phyloP scores from a whole-genome alignment of 1,140 invertebrate species.

The Atta cephalotes region DNA sequence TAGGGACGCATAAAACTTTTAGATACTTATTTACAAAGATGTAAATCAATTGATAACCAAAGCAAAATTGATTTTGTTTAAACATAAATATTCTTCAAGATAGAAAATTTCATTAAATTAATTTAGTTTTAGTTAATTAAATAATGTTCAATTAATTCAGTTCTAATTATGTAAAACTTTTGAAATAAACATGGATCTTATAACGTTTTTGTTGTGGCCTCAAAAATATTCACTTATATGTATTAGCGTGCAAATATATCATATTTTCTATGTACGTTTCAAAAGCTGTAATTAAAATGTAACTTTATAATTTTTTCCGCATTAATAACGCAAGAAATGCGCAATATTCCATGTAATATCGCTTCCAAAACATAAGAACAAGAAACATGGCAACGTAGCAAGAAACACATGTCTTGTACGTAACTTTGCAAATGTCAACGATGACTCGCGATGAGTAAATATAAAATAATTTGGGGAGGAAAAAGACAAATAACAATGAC shows the following conservation, averaged over 20 bases:
- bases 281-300: slow-evolving; percentile 3
- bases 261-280: not conserved
- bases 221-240: not conserved
- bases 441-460: slow-evolving; percentile 34
- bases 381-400: slow-evolving; percentile 22
- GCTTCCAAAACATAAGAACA: not conserved
- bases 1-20: not conserved
- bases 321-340: not conserved
- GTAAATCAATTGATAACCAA: not conserved
- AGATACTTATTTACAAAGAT: not conserved
- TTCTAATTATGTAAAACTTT: not conserved
- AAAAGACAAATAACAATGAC: not conserved
- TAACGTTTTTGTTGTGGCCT: not conserved
- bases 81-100: not conserved
- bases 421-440: slow-evolving; percentile 17
- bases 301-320: not conserved
- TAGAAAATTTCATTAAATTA: slow-evolving; percentile 1
- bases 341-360: not conserved
- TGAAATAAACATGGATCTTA: not conserved
- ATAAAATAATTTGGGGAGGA: slow-evolving; percentile 28
- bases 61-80: not conserved
- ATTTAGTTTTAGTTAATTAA: not conserved
- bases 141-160: not conserved
- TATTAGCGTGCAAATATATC: not conserved
- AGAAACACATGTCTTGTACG: not conserved